Conservation (phyloP, 2,888 invertebrate species). For the Acronicta psi region DNA sequence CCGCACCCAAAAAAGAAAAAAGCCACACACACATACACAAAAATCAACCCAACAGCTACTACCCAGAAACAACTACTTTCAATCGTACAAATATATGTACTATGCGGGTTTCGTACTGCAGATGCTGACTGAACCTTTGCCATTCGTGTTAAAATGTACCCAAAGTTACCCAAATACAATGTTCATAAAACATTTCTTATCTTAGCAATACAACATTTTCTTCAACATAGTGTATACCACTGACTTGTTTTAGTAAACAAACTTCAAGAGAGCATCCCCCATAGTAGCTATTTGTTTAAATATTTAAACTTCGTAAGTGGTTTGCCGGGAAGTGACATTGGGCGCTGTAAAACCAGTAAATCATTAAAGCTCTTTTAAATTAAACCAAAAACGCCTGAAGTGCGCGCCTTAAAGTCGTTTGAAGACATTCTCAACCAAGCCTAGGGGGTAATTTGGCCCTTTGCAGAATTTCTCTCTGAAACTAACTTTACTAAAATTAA, state of each 20-base stretch:
- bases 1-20: no score
- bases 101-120: no score
- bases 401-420: constrained; percentile 58
- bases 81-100: no score
- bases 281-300: constrained; percentile 53
- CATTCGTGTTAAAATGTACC: no score
- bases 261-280: constrained; percentile 33
- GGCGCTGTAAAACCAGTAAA: constrained; percentile 48
- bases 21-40: no score
- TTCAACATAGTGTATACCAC: constrained; percentile 3
- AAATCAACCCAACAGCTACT: no score
- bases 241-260: constrained; percentile 27
- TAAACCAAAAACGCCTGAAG: constrained; percentile 47
- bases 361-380: constrained; percentile 55
- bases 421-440: constrained; percentile 60
- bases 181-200: no score
- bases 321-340: constrained; percentile 48
- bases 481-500: constrained; percentile 78
- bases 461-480: constrained; percentile 66
- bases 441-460: constrained; percentile 69
- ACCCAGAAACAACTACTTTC: no score
- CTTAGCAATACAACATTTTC: no score
- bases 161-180: no score
- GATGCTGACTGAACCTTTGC: no score
- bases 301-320: constrained; percentile 55